Percentiles rank a stretch among this genome's conserved stretches.
These are phyloP conservation scores for Phymastichus coffea DNA, from an alignment of 1,140 invertebrate species.

Conservation along the genomic window DNA sequence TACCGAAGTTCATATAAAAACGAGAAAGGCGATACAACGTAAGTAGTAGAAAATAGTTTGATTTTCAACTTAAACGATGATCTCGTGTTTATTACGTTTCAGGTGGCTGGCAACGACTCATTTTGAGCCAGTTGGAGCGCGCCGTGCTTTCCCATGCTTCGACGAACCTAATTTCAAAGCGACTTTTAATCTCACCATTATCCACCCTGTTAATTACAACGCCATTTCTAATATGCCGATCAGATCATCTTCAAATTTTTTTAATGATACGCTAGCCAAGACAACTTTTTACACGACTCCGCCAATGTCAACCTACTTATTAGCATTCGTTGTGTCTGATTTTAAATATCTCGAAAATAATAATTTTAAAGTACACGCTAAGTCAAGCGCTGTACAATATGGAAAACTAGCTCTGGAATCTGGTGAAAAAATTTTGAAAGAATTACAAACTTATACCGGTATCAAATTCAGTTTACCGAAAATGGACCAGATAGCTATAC, in stretches of 20 bases:
- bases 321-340: conserved; percentile 74
- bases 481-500: conserved; percentile 68
- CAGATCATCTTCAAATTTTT: no score
- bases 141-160: conserved; percentile 72
- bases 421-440: conserved; percentile 39
- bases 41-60: no score
- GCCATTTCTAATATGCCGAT: conserved; percentile 57
- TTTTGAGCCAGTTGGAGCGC: conserved; percentile 69
- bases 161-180: conserved; percentile 70
- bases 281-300: conserved; percentile 35
- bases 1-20: conserved; percentile 75
- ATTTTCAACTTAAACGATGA: no score
- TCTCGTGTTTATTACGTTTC: conserved; percentile 1
- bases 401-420: conserved; percentile 48
- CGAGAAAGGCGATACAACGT: conserved; percentile 44
- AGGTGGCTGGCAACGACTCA: conserved; percentile 62
- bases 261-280: neutral
- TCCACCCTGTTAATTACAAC: conserved; percentile 40
- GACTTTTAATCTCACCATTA: conserved; percentile 57
- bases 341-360: conserved; percentile 46
- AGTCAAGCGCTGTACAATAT: conserved; percentile 57
- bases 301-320: conserved; percentile 73
- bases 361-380: conserved; percentile 52
- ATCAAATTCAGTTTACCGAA: conserved; percentile 42
- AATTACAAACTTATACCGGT: conserved; percentile 34